A percentile compares a stretch with the other conserved stretches of the same genome.
These are phyloP conservation scores for Buathra laborator DNA, from an alignment of 2,888 invertebrate species.

Conservation along the genomic window DNA sequence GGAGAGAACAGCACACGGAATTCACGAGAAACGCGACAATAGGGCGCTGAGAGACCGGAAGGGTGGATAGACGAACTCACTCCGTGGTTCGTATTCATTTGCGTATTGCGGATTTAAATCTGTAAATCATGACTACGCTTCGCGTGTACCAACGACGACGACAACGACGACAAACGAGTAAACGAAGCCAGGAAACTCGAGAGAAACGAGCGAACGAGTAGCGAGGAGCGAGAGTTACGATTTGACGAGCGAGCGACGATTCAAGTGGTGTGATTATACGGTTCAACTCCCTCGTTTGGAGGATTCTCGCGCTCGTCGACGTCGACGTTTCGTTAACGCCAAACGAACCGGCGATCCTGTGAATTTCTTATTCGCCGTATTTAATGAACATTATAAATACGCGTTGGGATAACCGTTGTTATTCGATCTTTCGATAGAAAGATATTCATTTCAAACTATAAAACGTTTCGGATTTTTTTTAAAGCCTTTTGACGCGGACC, in stretches of 20 bases:
- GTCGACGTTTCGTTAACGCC: not conserved
- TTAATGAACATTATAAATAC: too few species aligned
- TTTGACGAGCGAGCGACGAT: constrained; percentile 52
- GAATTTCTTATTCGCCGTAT: constrained; percentile 55
- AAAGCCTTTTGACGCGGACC: too few species aligned
- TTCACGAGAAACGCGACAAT: constrained; percentile 63
- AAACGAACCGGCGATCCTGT: constrained; percentile 49
- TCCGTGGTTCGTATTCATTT: constrained; percentile 59
- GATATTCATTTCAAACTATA: too few species aligned
- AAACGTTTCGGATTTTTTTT: too few species aligned
- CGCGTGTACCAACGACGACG: constrained; percentile 9
- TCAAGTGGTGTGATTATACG: constrained; percentile 63
- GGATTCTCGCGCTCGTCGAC: not conserved
- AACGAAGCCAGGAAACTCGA: constrained; percentile 59
- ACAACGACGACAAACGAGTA: constrained; percentile 63
- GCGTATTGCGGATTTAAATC: constrained; percentile 65
- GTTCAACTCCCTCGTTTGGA: constrained; percentile 29
- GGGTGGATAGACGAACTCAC: constrained; percentile 42
- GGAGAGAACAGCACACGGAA: constrained; percentile 30
- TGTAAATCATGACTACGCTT: constrained; percentile 61
- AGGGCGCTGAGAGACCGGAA: constrained; percentile 66
- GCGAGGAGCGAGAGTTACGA: constrained; percentile 25
- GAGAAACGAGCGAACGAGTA: not conserved
- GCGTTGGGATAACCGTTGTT: too few species aligned
- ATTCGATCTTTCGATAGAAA: too few species aligned